Percentiles rank a stretch among this genome's conserved stretches.
Evolutionary conservation across 2,113 vertebrate species (phyloP).

Genomic region (Hystrix brachyura): DNA sequence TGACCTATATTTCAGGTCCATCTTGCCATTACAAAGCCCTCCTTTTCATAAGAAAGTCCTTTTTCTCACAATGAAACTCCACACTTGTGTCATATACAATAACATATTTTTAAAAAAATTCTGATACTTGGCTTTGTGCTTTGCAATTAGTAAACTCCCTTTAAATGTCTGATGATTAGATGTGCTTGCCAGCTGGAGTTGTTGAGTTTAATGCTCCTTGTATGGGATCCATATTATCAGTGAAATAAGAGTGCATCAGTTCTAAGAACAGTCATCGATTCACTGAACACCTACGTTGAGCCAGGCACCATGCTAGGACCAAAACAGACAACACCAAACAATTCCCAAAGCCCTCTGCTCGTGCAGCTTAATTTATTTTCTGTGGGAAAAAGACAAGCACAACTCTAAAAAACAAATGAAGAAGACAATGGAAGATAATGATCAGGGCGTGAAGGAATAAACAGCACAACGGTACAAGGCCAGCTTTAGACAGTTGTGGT

Average conservation of each 20-base stretch:
- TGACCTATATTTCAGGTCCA: not conserved
- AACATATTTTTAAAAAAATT: not conserved
- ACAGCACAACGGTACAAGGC: too few relatives aligned
- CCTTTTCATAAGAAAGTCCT: not conserved
- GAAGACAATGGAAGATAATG: too few relatives aligned
- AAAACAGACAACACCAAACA: too few relatives aligned
- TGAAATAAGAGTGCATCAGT: not conserved
- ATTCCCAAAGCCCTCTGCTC: not conserved
- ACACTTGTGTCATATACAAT: not conserved
- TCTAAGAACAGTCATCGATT: not conserved
- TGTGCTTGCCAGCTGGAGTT: not conserved
- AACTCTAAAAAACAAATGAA: not conserved
- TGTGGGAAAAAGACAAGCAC: not conserved
- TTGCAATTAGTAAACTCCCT: not conserved
- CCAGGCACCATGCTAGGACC: not conserved
- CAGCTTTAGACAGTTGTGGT: not conserved
- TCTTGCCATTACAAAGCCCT: not conserved
- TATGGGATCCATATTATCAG: too few relatives aligned
- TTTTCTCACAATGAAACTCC: conserved; percentile 5
- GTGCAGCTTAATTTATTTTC: not conserved
- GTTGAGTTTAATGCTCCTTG: not conserved
- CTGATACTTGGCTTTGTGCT: not conserved
- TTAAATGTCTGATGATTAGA: not conserved
- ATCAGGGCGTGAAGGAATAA: not conserved
- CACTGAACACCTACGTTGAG: not conserved